Percentiles rank a stretch among this genome's conserved stretches.
phyloP scores from a whole-genome alignment of 2,888 invertebrate species.

The Creontiades dilutus region DNA sequence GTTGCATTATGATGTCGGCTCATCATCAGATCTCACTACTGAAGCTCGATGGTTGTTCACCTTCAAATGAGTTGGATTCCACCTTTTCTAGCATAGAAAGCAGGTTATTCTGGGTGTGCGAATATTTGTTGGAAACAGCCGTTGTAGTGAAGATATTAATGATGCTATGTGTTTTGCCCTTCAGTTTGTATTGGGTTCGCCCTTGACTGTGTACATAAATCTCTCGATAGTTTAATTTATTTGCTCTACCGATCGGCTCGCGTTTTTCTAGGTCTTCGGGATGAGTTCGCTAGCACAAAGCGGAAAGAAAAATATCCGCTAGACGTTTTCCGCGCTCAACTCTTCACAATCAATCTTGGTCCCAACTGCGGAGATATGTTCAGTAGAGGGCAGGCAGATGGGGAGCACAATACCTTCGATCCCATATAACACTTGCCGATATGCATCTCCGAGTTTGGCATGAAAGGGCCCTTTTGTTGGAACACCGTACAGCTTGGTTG shows the following conservation, averaged over 20 bases:
- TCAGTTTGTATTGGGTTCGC: too few species aligned
- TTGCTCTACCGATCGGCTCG: not conserved
- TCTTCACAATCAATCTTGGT: not conserved
- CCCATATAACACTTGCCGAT: not conserved
- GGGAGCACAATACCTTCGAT: conserved; percentile 26
- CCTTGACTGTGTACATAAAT: not conserved
- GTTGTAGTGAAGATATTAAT: too few species aligned
- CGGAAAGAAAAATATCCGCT: not conserved
- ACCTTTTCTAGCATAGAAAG: too few species aligned
- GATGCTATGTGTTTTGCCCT: too few species aligned
- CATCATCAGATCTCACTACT: too few species aligned
- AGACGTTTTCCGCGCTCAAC: not conserved
- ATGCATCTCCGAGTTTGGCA: conserved; percentile 8
- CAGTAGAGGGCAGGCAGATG: not conserved
- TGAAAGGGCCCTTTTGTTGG: not conserved
- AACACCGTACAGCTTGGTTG: not conserved
- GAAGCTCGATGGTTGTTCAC: too few species aligned
- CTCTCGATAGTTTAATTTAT: not conserved
- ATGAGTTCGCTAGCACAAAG: not conserved
- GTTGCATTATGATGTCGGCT: too few species aligned
- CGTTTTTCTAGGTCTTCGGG: not conserved
- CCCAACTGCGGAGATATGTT: not conserved
- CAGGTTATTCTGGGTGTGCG: too few species aligned
- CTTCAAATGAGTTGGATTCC: too few species aligned
- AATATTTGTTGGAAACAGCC: too few species aligned